A percentile compares a stretch with the other conserved stretches of the same genome.
Evolutionary conservation across 2,113 vertebrate species (phyloP).

Genomic region (Motacilla alba): DNA sequence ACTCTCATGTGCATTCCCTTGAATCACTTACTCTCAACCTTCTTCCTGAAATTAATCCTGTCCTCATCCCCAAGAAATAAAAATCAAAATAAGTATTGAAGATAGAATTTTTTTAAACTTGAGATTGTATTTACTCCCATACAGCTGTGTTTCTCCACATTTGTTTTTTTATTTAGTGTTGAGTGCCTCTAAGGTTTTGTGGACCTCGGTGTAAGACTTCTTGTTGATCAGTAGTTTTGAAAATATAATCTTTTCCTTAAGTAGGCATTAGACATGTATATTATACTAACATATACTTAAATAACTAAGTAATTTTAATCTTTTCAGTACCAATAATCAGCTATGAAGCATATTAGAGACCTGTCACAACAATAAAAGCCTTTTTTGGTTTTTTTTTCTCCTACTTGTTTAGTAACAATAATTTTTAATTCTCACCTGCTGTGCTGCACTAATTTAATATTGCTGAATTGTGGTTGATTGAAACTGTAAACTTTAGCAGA

Average conservation of each 20-base stretch:
- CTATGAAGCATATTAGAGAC: neutral
- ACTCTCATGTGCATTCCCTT: neutral
- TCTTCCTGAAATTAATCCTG: neutral
- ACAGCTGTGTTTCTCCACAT: neutral
- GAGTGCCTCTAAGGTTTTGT: neutral
- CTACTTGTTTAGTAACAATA: neutral
- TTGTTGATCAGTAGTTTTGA: neutral
- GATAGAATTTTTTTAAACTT: neutral
- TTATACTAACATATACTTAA: neutral
- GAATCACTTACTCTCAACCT: neutral
- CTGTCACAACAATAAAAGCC: neutral
- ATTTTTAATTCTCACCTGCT: slow-evolving; percentile 4
- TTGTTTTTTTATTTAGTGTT: neutral
- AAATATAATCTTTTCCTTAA: neutral
- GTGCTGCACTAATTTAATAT: neutral
- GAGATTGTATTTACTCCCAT: neutral
- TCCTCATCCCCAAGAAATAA: neutral
- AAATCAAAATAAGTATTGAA: neutral
- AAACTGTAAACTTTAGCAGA: slow-evolving; percentile 2
- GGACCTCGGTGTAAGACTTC: neutral
- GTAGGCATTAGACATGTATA: neutral
- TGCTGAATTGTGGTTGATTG: neutral
- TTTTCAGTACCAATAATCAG: neutral
- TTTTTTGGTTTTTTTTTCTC: neutral
- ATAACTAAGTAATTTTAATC: neutral